Evolutionary conservation across 2,888 invertebrate genomes (phyloP).

Genomic region (Eupithecia exiguata): DNA sequence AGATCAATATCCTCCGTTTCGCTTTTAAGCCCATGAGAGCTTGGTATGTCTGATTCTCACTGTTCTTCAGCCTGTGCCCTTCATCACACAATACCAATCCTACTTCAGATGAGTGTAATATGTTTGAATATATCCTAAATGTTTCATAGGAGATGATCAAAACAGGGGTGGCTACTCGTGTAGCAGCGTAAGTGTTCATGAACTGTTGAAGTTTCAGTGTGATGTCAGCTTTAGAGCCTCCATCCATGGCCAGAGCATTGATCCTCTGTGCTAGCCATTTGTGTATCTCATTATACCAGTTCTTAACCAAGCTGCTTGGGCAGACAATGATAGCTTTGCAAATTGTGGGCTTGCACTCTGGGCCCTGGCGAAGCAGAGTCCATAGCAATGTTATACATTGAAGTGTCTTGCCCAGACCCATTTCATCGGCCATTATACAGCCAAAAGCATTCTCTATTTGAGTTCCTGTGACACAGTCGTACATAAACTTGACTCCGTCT

Average conservation of each 20-base stretch:
- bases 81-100: conserved; percentile 99
- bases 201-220: conserved; percentile 91
- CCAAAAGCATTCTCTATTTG: conserved; percentile 94
- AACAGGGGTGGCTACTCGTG: conserved; percentile 92
- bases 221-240: conserved; percentile 93
- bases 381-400: conserved; percentile 98
- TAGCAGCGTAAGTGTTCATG: conserved; percentile 90
- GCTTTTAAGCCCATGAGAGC: conserved; percentile 96
- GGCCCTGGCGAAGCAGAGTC: conserved; percentile 96
- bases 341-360: conserved; percentile 94
- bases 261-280: conserved; percentile 97
- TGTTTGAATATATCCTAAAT: conserved; percentile 95
- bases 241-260: conserved; percentile 92
- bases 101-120: conserved; percentile 94
- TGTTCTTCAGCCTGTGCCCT: conserved; percentile 98
- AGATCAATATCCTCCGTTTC: conserved; percentile 94
- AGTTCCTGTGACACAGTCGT: conserved; percentile 97
- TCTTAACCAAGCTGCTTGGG: conserved; percentile 98
- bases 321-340: conserved; percentile 97
- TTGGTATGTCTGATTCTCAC: conserved; percentile 98
- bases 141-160: conserved; percentile 99
- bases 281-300: conserved; percentile 99
- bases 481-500: conserved; percentile 99
- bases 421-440: conserved; percentile 99
- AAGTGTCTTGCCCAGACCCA: conserved; percentile 98